Conservation (phyloP, 2,113 vertebrate genomes). For the Diglossa brunneiventris region DNA sequence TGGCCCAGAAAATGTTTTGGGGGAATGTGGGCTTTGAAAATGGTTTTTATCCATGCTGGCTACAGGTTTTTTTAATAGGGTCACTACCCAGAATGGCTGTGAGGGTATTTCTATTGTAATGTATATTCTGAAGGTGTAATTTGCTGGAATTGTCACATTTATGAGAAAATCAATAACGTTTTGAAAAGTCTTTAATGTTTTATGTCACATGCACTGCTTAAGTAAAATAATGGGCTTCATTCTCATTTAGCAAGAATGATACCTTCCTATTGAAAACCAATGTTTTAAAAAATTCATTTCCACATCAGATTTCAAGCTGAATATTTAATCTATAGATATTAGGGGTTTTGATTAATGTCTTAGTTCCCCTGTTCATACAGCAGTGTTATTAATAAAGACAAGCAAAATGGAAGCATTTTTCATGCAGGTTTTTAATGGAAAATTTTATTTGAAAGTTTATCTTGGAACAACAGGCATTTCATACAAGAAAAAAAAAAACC, state of each 20-base stretch:
- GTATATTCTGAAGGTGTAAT: neutral
- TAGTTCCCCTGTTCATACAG: neutral
- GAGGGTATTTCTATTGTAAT: neutral
- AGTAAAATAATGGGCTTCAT: conserved; percentile 20
- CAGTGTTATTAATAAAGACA: neutral
- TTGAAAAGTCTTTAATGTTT: conserved; percentile 24
- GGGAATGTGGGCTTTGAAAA: neutral
- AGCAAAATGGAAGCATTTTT: neutral
- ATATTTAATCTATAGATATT: neutral
- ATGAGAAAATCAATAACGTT: conserved; percentile 12
- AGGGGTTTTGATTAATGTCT: conserved; percentile 7
- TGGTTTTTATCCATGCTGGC: neutral
- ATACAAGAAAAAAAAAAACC: neutral
- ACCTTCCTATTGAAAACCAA: neutral
- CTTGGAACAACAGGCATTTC: neutral
- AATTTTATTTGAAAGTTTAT: neutral
- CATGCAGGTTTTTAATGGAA: neutral
- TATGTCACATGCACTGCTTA: neutral
- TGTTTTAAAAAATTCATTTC: neutral
- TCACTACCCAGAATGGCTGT: neutral
- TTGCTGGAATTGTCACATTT: neutral
- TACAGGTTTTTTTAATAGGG: neutral
- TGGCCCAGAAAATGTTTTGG: neutral
- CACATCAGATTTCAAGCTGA: neutral
- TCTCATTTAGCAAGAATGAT: conserved; percentile 6